Evolutionary conservation across 2,113 vertebrate species (phyloP), one percentile per base, ranked within the genome.

Genomic region (Lutjanus erythropterus): DNA sequence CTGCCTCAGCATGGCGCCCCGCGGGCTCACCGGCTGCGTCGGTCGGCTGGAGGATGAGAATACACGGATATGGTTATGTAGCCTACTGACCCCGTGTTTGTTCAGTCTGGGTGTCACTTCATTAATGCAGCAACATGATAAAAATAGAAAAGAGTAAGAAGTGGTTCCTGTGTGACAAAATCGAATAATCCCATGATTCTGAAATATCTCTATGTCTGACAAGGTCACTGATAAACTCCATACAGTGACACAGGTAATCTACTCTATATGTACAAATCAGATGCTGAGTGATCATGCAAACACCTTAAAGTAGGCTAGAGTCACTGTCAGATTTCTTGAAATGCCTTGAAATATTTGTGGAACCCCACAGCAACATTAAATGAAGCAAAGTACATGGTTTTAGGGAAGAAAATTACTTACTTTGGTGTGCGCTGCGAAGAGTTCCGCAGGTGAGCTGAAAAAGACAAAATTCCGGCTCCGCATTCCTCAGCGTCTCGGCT

Each of bases 1-100:
- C 93, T 97, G 97, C 56, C 94, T 93, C 82, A 95, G 90, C 95
- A 96, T 96, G 91, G 75, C 52, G 81, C 73, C 56, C 37, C 52
- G 84, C 31, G 72, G 64, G 42, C 80, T 87, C 86, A 70, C 83
- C 79, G 83, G 78, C 65, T 58, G 42, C 80, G 87, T 75, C 64
- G 78, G 71, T 75, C 75, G 73, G 72, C 91, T 93, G 79, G 1
- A 71, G 33, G 59, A 31, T 10, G 53, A n/a, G 69, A 71, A 82
- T 44, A 78, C 56, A 71, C 1, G 60, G n/a, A 75, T 49, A 71
- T 15, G 59, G 50, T 86, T 80, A 87, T 31, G 47, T 10, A 66
- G 39, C 35, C 46, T 2, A 37, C 61, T 80, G 49, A 81, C 60
- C 58, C 55, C 5, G 52, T 67, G 42, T n/a, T 25, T 19, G 47